Percentiles rank a stretch among this genome's conserved stretches.
Evolutionary conservation across 1,140 invertebrate species (phyloP).

Genomic region (Caerostris extrusa): DNA sequence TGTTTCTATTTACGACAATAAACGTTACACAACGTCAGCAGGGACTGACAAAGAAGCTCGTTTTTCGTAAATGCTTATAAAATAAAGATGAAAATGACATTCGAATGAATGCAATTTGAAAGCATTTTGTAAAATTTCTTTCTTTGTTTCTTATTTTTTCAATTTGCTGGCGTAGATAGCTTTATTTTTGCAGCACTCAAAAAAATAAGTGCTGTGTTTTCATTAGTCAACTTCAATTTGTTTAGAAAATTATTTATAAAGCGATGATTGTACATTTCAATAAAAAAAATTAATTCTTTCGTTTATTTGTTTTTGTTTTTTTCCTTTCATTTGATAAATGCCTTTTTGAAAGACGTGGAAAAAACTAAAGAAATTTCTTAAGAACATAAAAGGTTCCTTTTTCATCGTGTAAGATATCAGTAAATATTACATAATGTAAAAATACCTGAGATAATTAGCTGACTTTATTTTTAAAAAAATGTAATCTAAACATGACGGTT

Average conservation of each 20-base stretch:
- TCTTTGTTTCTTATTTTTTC: background rate
- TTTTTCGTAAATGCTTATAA: background rate
- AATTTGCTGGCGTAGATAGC: background rate
- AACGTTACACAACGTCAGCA: background rate
- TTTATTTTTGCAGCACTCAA: background rate
- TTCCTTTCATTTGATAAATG: background rate
- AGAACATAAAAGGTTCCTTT: too few relatives aligned
- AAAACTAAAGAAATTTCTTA: background rate
- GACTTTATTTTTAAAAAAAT: too few relatives aligned
- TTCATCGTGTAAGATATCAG: too few relatives aligned
- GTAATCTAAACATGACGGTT: too few relatives aligned
- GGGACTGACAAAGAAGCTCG: background rate
- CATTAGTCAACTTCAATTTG: background rate
- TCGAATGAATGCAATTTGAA: background rate
- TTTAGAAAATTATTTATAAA: background rate
- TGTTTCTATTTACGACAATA: background rate
- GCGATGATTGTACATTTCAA: background rate
- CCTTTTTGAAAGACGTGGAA: background rate
- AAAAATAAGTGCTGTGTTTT: background rate
- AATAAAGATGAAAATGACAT: background rate
- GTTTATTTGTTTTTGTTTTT: background rate
- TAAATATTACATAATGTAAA: too few relatives aligned
- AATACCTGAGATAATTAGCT: too few relatives aligned
- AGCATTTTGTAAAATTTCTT: background rate
- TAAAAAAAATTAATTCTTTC: background rate